Evolutionary conservation across 2,888 invertebrate genomes (phyloP), one percentile per base, ranked within the genome.

Genomic region (Apomyelois bistriatella): DNA sequence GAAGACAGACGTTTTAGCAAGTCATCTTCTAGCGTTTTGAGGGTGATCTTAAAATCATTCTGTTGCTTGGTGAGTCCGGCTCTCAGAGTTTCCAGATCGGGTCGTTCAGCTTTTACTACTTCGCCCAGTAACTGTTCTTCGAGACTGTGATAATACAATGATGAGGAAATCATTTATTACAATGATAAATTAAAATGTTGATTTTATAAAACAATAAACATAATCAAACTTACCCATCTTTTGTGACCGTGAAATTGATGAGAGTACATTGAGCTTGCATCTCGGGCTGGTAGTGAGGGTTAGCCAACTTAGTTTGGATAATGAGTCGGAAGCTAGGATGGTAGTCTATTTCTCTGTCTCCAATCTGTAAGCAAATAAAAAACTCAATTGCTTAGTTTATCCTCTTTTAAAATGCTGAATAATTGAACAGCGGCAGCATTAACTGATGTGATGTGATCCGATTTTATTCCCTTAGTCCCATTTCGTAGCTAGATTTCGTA

Each of bases 241-340:
- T 93, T 0, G 98, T 98, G 1, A 98, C 98, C 1, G 98, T 98
- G 71, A 98, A 98, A 84, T 98, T 98, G 58, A 98, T 98, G 12
- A 98, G 92, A 0, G 98, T 98, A 6, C 97, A 96, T 85, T 98
- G 98, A 0, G 98, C 98, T 83, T 98, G 98, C 94, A 98, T 96
- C 86, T 98, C 98, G 0, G 98, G 98, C 74, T 98, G 97, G 77
- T 98, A 98, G 85, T 98, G 98, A 0, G 98, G 98, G 87, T 98
- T 98, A 0, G 97, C 97, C 57, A 98, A 84, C 83, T 98, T 98
- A 0, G 98, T 98, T 76, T 98, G 98, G 0, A 98, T 79, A 59
- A 98, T 94, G 3, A 98, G 88, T 8, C 95, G 93, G 85, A 98
- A 98, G 46, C 90, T 92, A 0, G 93, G 93, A 84, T 96, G 94